Base-by-base conservation (phyloP, 2,113 vertebrate species). In the Otolemur garnettii region DNA sequence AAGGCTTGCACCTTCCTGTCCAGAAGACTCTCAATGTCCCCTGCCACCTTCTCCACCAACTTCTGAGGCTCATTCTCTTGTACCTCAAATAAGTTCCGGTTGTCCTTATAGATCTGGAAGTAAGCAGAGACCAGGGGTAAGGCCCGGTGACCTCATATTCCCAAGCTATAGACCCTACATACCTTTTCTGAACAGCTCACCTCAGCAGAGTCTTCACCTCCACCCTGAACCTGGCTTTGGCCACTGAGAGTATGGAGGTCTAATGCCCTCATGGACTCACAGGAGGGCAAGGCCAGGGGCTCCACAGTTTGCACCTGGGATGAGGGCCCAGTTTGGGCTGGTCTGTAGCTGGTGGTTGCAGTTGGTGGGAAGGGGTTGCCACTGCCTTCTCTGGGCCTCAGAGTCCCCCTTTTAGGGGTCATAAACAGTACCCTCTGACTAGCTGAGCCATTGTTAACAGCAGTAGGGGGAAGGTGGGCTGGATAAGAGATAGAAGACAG, bases 1-100 rank as follows among this genome's bases (percentile, higher is more conserved):
- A 99, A 98, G 92, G 99, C 99, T 98, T 99, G 99, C 97, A 99
- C 99, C 98, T 99, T 99, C 97, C 99, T 99, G 98, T 99, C 99
- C 97, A 99, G 98, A 94, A 99, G 99, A 96, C 98, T 99, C 98
- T 99, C 99, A 1, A 99, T 99, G 98, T 99, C 99, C 71, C 99
- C 99, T 0, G 99, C 99, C 78, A 99, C 99, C 97, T 99, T 99
- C 96, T 99, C 99, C 98, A 99, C 99, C 98, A 99, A 94, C 97
- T 99, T 99, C 97, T 99, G 99, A 79, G 99, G 99, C 84, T 99
- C 99, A 7, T 99, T 99, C 96, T 99, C 99, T 98, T 99, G 99
- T 74, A 99, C 99, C 96, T 99, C 99, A 97, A 99, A 99, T 95
- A 99, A 99, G 98, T 99, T 99, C 98, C 98, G 99, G 96, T 99